Base-by-base conservation (phyloP, 2,113 vertebrate genomes). In the Prinia subflava region DNA sequence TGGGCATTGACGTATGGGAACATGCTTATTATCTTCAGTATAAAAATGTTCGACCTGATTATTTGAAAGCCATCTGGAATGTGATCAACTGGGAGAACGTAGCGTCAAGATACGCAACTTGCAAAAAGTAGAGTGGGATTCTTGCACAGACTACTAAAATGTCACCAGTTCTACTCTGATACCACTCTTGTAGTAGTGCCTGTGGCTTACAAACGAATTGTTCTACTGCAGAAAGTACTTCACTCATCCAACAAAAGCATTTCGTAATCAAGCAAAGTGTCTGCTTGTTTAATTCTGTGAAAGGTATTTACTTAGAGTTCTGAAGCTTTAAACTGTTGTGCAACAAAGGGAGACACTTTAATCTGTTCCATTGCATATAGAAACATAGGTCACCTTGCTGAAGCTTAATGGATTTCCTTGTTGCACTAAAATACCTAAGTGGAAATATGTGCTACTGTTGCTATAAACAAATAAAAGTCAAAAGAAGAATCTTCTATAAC, bases 21-120 rank as follows among this genome's bases (percentile, higher is more conserved):
- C 99, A 99, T 50, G 99, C 99, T 49, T 99, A 99, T 83, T 99
- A 99, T 91, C 98, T 99, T 78, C 99, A 99, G 84, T 99, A 99
- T 97, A 99, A 99, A 97, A 99, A 99, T 28, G 99, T 99, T 83
- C 98, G 99, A 35, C 99, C 99, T 5, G 99, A 99, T 96, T 99
- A 99, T 67, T 98, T 99, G 64, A 99, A 99, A 93, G 99, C 99
- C 20, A 99, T 99, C 94, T 99, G 99, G 99, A 99, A 99, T 74
- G 98, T 99, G 42, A 97, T 99, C 96, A 99, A 98, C 98, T 99
- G 99, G 99, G 98, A 99, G 84, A 99, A 99, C 41, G 98, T 99
- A 57, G 95, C 95, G 31, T 98, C 99, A 69, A 98, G 99, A 97
- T 98, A 99, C 3, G 81, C 96, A 75, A 39, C 96, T 41, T 98